These are phyloP conservation scores for Mya arenaria DNA, from an alignment of 1,140 invertebrate species.

Conservation along the genomic window DNA sequence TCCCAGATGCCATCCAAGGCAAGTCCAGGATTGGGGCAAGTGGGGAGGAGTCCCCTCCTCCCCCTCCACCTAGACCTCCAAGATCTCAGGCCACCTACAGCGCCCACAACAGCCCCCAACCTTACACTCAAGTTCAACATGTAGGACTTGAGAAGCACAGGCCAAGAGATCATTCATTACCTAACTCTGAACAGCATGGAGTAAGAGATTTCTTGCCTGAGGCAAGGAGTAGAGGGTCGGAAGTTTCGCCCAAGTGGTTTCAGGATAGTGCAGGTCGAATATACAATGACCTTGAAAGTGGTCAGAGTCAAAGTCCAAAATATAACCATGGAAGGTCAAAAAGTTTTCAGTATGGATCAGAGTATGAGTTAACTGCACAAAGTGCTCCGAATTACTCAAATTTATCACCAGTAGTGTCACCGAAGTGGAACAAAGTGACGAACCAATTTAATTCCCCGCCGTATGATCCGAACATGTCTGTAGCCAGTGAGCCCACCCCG, in stretches of 20 bases:
- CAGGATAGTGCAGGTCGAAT: not conserved
- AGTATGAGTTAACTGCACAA: no score
- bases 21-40: not conserved
- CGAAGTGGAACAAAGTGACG: not conserved
- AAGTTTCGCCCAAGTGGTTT: not conserved
- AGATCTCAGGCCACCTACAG: not conserved
- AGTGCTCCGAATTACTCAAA: no score
- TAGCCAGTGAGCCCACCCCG: not conserved
- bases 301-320: not conserved
- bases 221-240: not conserved
- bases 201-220: not conserved
- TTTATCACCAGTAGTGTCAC: not conserved
- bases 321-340: not conserved
- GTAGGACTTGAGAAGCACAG: no score
- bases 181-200: not conserved
- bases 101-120: not conserved
- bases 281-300: no score
- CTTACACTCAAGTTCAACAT: no score
- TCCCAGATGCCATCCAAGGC: slow-evolving; percentile 2
- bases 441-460: not conserved
- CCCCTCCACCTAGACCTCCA: slow-evolving; percentile 11
- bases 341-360: not conserved
- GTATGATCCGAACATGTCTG: not conserved
- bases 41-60: slow-evolving; percentile 2
- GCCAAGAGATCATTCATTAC: no score